Evolutionary conservation across 2,797 vertebrate genomes (phyloP).

Genomic region (Pampus argenteus): DNA sequence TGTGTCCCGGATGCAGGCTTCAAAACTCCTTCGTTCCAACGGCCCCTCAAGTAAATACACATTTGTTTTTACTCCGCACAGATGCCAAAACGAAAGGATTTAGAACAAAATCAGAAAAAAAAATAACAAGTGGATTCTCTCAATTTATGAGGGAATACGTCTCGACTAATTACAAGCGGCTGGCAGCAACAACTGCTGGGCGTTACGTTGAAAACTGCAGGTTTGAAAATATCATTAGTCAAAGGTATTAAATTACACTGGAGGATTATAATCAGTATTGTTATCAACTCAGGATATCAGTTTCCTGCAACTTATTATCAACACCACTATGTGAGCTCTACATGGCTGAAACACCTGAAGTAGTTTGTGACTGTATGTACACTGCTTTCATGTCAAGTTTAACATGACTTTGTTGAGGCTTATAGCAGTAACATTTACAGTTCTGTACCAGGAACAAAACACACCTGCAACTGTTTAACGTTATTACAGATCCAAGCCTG

Average conservation of each 20-base stretch:
- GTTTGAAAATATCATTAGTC: neutral
- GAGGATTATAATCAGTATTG: neutral
- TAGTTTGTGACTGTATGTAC: neutral
- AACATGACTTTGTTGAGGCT: neutral
- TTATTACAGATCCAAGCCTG: conserved; percentile 5
- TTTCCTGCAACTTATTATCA: neutral
- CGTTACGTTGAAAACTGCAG: no score
- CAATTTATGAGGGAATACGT: neutral
- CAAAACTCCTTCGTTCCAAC: conserved; percentile 15
- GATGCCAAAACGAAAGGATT: conserved; percentile 14
- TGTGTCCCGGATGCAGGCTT: conserved; percentile 5
- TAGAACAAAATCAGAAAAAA: neutral
- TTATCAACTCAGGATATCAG: neutral
- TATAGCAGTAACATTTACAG: neutral
- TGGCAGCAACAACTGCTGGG: neutral
- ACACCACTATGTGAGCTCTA: neutral
- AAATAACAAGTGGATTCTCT: neutral
- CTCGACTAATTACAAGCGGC: neutral
- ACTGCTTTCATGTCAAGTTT: neutral
- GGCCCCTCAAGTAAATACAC: conserved; percentile 27
- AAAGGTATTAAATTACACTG: no score
- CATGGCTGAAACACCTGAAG: neutral
- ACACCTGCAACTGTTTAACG: conserved; percentile 12
- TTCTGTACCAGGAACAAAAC: neutral
- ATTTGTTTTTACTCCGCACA: conserved; percentile 31